Evolutionary conservation across 1,140 invertebrate genomes (phyloP).

Genomic region (Schlechtendalia chinensis): DNA sequence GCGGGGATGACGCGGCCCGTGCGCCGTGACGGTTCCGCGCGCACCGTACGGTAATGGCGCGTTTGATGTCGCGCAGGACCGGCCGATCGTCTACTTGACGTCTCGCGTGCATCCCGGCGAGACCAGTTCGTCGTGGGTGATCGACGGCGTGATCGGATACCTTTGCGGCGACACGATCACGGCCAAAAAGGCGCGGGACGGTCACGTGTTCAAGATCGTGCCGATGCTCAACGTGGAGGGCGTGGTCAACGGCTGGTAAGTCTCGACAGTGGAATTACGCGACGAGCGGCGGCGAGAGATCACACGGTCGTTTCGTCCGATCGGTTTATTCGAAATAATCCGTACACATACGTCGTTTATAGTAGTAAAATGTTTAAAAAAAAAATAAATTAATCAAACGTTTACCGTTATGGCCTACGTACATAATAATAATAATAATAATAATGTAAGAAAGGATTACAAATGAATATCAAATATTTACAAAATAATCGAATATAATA

Average conservation of each 20-base stretch:
- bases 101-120: conserved; percentile 86
- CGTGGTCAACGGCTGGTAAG: conserved; percentile 84
- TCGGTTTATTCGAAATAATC: conserved; percentile 34
- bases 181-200: conserved; percentile 65
- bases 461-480: conserved; percentile 17
- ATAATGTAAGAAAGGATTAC: not conserved
- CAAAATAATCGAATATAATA: conserved; percentile 28
- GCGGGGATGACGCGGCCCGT: too few relatives aligned
- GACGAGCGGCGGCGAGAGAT: too few relatives aligned
- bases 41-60: too few relatives aligned
- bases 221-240: conserved; percentile 88
- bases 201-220: conserved; percentile 82
- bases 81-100: conserved; percentile 73
- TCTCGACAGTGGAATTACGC: conserved; percentile 51
- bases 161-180: conserved; percentile 64
- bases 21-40: too few relatives aligned
- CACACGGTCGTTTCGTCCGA: too few relatives aligned
- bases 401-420: not conserved
- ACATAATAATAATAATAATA: not conserved
- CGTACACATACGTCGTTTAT: not conserved
- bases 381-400: too few relatives aligned
- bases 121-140: conserved; percentile 85
- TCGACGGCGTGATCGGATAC: conserved; percentile 76
- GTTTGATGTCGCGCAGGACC: conserved; percentile 60
- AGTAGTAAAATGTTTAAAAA: not conserved